Percentiles rank a stretch among this genome's conserved stretches.
Evolutionary conservation across 2,113 vertebrate species (phyloP).

Genomic region (Egretta garzetta): DNA sequence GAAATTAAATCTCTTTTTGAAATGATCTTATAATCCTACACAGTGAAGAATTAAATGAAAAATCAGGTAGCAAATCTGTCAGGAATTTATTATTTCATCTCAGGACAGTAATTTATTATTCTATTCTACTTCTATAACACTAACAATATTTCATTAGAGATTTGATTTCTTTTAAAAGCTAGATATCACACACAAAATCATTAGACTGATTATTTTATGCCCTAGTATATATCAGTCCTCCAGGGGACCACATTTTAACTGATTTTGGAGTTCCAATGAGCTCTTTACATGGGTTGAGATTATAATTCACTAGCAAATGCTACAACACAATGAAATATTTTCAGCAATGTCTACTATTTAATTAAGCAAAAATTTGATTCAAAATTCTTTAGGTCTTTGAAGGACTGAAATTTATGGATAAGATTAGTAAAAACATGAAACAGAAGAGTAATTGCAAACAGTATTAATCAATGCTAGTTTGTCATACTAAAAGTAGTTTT

Average conservation of each 20-base stretch:
- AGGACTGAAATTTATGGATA: not conserved
- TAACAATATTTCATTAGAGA: not conserved
- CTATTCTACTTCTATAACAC: not conserved
- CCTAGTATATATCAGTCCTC: not conserved
- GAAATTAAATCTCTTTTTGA: not conserved
- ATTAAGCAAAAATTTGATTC: not conserved
- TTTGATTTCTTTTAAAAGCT: not conserved
- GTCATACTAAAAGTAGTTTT: not conserved
- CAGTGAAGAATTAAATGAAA: constrained; percentile 37
- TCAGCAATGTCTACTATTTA: not conserved
- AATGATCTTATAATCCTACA: constrained; percentile 1
- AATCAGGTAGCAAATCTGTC: not conserved
- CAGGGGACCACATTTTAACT: not conserved
- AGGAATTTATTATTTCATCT: constrained; percentile 4
- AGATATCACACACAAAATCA: not conserved
- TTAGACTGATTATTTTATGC: not conserved
- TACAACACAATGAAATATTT: not conserved
- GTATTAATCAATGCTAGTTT: not conserved
- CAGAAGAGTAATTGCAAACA: not conserved
- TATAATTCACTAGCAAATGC: not conserved
- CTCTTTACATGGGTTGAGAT: not conserved
- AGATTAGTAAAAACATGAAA: not conserved
- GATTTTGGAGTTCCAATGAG: not conserved
- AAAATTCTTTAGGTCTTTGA: not conserved
- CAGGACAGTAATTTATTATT: not conserved